Conservation (phyloP, 2,888 invertebrate species). For the Chelonus formosanus region DNA sequence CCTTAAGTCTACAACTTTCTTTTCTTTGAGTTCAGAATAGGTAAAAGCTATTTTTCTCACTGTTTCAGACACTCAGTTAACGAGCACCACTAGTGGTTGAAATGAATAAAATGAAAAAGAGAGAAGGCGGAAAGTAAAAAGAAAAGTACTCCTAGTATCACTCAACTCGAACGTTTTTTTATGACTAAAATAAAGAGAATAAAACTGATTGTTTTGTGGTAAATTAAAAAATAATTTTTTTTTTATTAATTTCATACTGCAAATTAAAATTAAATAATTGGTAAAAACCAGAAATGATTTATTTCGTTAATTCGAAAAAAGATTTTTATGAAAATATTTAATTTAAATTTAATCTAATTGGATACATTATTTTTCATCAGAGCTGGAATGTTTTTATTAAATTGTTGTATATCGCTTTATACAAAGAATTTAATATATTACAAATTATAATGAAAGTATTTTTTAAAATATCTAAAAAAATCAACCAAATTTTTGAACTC, state of each 20-base stretch:
- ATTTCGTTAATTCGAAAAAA: too few species aligned
- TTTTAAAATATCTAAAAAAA: too few species aligned
- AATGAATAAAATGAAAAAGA: background rate
- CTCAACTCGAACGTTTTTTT: conserved; percentile 17
- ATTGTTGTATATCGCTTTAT: too few species aligned
- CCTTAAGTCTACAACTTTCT: background rate
- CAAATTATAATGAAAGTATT: too few species aligned
- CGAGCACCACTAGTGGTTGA: conserved; percentile 5
- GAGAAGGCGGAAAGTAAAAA: background rate
- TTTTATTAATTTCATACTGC: background rate
- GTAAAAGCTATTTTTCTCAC: conserved; percentile 16
- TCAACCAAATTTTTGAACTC: too few species aligned
- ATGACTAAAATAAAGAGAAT: background rate
- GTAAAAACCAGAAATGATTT: too few species aligned
- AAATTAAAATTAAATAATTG: background rate
- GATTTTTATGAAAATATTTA: too few species aligned
- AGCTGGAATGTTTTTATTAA: too few species aligned
- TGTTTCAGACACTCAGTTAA: conserved; percentile 3
- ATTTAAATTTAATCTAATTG: too few species aligned
- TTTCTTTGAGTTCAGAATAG: too few species aligned
- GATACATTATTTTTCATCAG: too few species aligned
- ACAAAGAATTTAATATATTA: too few species aligned
- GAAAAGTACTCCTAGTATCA: conserved; percentile 8
- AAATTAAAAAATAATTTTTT: conserved; percentile 10
- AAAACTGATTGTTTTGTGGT: conserved; percentile 4